Base-by-base conservation (phyloP, 1,140 invertebrate species). In the Aphidius gifuensis region DNA sequence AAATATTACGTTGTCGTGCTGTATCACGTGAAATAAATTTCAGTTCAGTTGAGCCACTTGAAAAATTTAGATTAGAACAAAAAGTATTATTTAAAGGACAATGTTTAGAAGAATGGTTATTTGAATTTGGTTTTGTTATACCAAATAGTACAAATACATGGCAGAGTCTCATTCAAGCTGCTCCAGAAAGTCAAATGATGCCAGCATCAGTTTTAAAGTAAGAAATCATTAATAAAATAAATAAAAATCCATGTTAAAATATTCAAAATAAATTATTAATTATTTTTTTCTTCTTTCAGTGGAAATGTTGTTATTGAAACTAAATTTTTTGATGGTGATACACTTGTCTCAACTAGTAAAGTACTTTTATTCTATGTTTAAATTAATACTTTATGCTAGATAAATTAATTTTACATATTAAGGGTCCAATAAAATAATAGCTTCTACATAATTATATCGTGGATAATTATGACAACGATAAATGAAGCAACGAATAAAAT, bases 161-260 rank as follows among this genome's bases (percentile, higher is more conserved):
- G 98, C 96, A 99, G 79, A 97, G 92, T 62, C 84, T 96, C 21
- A 97, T 99, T 69, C 95, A 99, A 83, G 96, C 97, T 45, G 97
- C 98, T 1, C 97, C 97, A 4, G 97, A 99, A 81, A 97, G 93
- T 64, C 95, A 99, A 83, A 99, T 99, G 97, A 98, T 99, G 94
- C 97, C 98, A 48, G 96, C 97, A 3, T 95, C 93, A 82, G 87
- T 99, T 66, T 84, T 99, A 66, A 99, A 96, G 92, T 93, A 85
- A 82, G 81, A 76, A 6, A 16, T 16, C 16, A 16, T 1, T 66
- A 23, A 53, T 60, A 21, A 58, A 11, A 60, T 43, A 58, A 23
- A 32, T 50, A 38, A 54, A 43, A 62, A 58, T 61, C 57, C 58
- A 58, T 55, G 32, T 45, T n/a, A 47, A 58, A 45, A 56, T 32